Evolutionary conservation across 2,888 invertebrate species (phyloP).

Genomic region (Chironomus riparius): DNA sequence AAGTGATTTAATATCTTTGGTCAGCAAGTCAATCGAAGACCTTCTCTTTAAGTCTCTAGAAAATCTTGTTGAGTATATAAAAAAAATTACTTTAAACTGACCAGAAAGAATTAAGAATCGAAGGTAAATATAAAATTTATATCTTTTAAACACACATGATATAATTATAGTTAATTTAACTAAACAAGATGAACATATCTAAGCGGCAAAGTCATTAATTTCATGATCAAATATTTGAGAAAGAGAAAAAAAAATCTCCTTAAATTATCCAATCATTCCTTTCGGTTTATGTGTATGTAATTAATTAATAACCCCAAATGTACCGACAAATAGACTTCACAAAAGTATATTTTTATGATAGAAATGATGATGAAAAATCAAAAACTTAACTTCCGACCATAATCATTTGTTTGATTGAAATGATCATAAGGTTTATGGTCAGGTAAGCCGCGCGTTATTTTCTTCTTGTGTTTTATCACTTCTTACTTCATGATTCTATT

Average conservation of each 20-base stretch:
- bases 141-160: background rate
- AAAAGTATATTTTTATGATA: background rate
- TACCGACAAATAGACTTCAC: background rate
- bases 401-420: conserved; percentile 25
- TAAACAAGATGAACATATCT: background rate
- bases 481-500: background rate
- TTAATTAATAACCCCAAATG: conserved; percentile 22
- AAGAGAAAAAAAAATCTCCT: background rate
- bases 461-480: conserved; percentile 6
- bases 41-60: too few species aligned
- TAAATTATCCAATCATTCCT: background rate
- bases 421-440: conserved; percentile 17
- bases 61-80: too few species aligned
- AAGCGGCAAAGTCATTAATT: background rate
- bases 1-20: too few species aligned
- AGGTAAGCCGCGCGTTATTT: conserved; percentile 8
- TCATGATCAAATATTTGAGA: background rate
- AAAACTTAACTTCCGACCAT: conserved; percentile 20
- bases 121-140: background rate
- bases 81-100: too few species aligned
- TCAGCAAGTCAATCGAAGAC: too few species aligned
- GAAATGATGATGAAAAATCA: background rate
- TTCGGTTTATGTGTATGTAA: conserved; percentile 1
- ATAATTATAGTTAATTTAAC: background rate
- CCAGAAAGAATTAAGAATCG: too few species aligned